phyloP scores from a whole-genome alignment of 2,888 invertebrate genomes.

The Cataglyphis albicans region DNA sequence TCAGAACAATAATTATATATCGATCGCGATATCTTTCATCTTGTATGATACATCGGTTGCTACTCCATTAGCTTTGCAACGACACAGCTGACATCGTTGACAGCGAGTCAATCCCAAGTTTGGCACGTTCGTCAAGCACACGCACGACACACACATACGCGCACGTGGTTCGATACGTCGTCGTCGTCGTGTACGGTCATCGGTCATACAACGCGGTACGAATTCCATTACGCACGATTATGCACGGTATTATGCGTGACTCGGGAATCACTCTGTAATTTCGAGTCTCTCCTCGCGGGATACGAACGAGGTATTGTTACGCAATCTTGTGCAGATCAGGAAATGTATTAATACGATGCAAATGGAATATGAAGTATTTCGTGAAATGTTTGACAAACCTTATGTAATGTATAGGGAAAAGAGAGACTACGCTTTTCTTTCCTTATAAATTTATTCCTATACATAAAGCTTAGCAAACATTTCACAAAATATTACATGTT shows the following conservation, averaged over 20 bases:
- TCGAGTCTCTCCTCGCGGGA: constrained; percentile 13
- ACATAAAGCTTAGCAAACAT: background rate
- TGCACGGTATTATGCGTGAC: constrained; percentile 30
- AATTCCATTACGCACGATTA: constrained; percentile 42
- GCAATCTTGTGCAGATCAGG: constrained; percentile 14
- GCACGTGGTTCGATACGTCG: constrained; percentile 25
- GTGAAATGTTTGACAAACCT: background rate
- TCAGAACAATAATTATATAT: constrained; percentile 24
- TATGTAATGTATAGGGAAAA: background rate
- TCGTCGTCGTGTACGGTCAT: constrained; percentile 26
- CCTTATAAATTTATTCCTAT: background rate
- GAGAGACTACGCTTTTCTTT: background rate
- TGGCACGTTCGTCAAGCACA: constrained; percentile 24
- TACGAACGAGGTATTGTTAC: constrained; percentile 10
- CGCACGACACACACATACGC: constrained; percentile 12
- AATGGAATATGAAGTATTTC: background rate
- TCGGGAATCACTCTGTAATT: constrained; percentile 22
- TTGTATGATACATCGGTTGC: background rate
- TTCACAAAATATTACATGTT: background rate
- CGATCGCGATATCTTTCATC: background rate
- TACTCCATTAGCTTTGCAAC: background rate
- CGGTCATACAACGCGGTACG: constrained; percentile 32
- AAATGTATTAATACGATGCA: background rate
- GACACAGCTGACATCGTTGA: constrained; percentile 19
- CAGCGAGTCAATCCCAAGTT: constrained; percentile 35